Percentiles rank a stretch among this genome's conserved stretches.
These are phyloP conservation scores for Cheilosia pagana DNA, from an alignment of 2,888 invertebrate species.

Conservation along the genomic window DNA sequence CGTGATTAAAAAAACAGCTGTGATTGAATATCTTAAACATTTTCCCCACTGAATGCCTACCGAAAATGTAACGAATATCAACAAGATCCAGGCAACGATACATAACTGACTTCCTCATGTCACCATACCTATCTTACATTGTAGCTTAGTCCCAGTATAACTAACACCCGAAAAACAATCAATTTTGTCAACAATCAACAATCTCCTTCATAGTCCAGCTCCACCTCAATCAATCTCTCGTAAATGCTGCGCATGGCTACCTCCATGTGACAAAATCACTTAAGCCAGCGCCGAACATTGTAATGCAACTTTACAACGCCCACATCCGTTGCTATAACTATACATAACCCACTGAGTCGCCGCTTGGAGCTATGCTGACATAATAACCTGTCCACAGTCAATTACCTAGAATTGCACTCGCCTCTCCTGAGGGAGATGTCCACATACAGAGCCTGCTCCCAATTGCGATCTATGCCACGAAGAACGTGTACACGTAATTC, in stretches of 20 bases:
- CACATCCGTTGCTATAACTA: conserved; percentile 30
- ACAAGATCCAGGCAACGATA: no score
- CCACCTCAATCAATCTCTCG: conserved; percentile 19
- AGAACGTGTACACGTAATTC: conserved; percentile 37
- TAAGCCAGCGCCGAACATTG: conserved; percentile 32
- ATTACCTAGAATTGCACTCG: conserved; percentile 53
- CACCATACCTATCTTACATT: no score
- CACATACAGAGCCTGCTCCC: conserved; percentile 15
- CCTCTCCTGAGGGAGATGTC: background rate
- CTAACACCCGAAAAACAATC: background rate
- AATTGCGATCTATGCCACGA: conserved; percentile 10
- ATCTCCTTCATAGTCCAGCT: conserved; percentile 6
- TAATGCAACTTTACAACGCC: conserved; percentile 32
- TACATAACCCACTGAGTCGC: conserved; percentile 47
- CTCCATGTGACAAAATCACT: conserved; percentile 46
- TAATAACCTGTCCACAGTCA: conserved; percentile 64
- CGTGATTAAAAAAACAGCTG: no score
- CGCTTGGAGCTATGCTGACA: conserved; percentile 57
- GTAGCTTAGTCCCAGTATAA: no score
- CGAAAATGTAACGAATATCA: no score
- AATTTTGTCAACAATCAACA: background rate
- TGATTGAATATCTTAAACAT: no score
- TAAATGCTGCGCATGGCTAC: conserved; percentile 1
- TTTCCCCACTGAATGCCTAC: no score
- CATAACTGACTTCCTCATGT: no score